A percentile compares a stretch with the other conserved stretches of the same genome.
Evolutionary conservation across 1,140 invertebrate species (phyloP).

Genomic region (Drosophila ambigua): DNA sequence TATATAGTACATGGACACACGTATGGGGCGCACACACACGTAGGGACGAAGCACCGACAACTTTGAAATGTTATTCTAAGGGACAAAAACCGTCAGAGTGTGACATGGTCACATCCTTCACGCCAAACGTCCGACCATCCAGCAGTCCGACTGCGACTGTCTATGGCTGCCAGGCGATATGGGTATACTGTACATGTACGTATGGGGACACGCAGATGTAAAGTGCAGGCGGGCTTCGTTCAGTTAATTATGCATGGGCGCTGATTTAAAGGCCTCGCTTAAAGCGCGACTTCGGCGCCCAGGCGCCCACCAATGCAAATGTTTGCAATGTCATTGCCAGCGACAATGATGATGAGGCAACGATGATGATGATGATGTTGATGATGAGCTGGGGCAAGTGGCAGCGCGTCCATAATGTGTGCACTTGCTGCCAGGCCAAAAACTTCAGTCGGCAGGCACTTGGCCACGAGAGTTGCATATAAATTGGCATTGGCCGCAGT

Average conservation of each 20-base stretch:
- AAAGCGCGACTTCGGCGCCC: slow-evolving; percentile 41
- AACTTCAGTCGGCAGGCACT: slow-evolving; percentile 55
- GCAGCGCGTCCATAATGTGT: slow-evolving; percentile 44
- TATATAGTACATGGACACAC: slow-evolving; percentile 4
- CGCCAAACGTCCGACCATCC: slow-evolving; percentile 41
- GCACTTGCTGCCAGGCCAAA: slow-evolving; percentile 61
- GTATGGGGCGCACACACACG: slow-evolving; percentile 3
- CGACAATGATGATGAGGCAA: slow-evolving; percentile 3
- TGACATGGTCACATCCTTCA: slow-evolving; percentile 81
- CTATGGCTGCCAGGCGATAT: slow-evolving; percentile 49
- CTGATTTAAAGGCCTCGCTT: slow-evolving; percentile 62
- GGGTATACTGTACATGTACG: slow-evolving; percentile 1
- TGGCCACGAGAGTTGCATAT: slow-evolving; percentile 61
- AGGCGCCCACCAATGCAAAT: slow-evolving; percentile 44
- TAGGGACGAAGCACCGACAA: slow-evolving; percentile 28
- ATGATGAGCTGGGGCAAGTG: not conserved
- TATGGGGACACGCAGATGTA: slow-evolving; percentile 12
- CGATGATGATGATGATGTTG: not conserved
- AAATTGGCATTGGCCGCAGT: slow-evolving; percentile 69
- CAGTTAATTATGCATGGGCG: slow-evolving; percentile 74
- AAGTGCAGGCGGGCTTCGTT: slow-evolving; percentile 33
- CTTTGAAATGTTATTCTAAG: slow-evolving; percentile 59
- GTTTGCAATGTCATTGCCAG: slow-evolving; percentile 58
- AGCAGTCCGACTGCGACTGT: slow-evolving; percentile 23
- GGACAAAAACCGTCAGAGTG: slow-evolving; percentile 75